phyloP scores from a whole-genome alignment of 2,797 vertebrate genomes.

The Poeciliopsis paucimaculata region DNA sequence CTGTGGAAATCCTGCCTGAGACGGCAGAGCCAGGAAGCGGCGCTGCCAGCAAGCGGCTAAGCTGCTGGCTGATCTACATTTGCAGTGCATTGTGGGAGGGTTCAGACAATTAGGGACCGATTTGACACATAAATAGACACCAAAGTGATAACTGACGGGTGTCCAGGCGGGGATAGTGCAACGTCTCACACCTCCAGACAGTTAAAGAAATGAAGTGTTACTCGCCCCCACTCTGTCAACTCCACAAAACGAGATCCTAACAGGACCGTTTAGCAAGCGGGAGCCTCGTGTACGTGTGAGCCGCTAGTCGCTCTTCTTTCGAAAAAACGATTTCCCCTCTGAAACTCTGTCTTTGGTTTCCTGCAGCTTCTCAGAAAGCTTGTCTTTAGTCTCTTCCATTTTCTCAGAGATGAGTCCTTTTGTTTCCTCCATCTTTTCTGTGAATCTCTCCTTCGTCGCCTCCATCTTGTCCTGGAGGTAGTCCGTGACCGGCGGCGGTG shows the following conservation, averaged over 20 bases:
- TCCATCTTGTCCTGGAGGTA: slow-evolving; percentile 97
- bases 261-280: slow-evolving; percentile 77
- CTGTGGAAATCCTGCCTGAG: slow-evolving; percentile 41
- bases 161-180: slow-evolving; percentile 47
- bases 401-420: slow-evolving; percentile 88
- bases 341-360: slow-evolving; percentile 95
- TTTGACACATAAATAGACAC: slow-evolving; percentile 41
- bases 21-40: slow-evolving; percentile 18
- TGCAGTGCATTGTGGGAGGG: slow-evolving; percentile 30
- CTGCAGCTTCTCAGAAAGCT: slow-evolving; percentile 88
- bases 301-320: slow-evolving; percentile 67
- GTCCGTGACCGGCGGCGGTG: slow-evolving; percentile 92
- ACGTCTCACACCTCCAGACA: slow-evolving; percentile 23
- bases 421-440: slow-evolving; percentile 90
- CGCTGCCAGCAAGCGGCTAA: slow-evolving; percentile 21
- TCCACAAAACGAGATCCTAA: slow-evolving; percentile 6
- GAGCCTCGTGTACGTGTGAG: slow-evolving; percentile 26
- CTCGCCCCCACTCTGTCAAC: slow-evolving; percentile 7
- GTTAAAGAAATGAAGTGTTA: slow-evolving; percentile 23
- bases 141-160: slow-evolving; percentile 31
- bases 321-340: slow-evolving; percentile 77
- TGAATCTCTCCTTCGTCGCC: slow-evolving; percentile 89
- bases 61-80: slow-evolving; percentile 44
- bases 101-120: slow-evolving; percentile 32
- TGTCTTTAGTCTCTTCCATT: slow-evolving; percentile 94